Percentiles rank a stretch among this genome's conserved stretches.
These are phyloP conservation scores for Corythaixoides concolor DNA, from an alignment of 2,113 vertebrate genomes.

Conservation along the genomic window DNA sequence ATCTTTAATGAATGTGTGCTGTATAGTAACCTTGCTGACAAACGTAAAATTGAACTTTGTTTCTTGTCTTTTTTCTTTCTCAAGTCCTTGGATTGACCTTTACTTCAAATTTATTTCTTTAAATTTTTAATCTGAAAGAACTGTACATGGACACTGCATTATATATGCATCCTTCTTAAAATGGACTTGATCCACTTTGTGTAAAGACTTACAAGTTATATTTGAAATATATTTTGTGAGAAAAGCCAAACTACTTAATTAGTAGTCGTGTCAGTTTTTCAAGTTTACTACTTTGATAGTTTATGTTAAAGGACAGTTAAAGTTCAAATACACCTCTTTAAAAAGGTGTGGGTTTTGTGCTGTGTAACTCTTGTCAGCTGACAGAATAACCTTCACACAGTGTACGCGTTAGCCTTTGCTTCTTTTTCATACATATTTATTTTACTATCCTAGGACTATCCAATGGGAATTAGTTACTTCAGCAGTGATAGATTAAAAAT, in stretches of 20 bases:
- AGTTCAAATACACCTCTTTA: neutral
- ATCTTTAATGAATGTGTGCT: neutral
- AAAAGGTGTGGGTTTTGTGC: neutral
- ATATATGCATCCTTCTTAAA: neutral
- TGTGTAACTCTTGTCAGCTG: neutral
- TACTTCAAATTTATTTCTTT: neutral
- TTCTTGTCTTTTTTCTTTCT: neutral
- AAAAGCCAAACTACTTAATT: neutral
- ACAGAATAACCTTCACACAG: neutral
- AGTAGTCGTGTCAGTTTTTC: neutral
- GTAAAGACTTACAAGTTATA: neutral
- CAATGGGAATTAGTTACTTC: constrained; percentile 23
- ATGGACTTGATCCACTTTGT: neutral
- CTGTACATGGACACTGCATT: neutral
- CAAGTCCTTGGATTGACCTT: neutral
- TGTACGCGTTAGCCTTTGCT: neutral
- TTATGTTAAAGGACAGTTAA: neutral
- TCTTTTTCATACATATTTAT: neutral
- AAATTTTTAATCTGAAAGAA: neutral
- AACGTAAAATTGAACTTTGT: neutral
- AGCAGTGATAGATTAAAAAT: neutral
- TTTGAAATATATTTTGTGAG: neutral
- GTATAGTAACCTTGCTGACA: neutral
- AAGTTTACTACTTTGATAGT: neutral
- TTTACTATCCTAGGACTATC: neutral